These are phyloP conservation scores for Tenodera sinensis DNA, from an alignment of 2,888 invertebrate species.

Conservation along the genomic window DNA sequence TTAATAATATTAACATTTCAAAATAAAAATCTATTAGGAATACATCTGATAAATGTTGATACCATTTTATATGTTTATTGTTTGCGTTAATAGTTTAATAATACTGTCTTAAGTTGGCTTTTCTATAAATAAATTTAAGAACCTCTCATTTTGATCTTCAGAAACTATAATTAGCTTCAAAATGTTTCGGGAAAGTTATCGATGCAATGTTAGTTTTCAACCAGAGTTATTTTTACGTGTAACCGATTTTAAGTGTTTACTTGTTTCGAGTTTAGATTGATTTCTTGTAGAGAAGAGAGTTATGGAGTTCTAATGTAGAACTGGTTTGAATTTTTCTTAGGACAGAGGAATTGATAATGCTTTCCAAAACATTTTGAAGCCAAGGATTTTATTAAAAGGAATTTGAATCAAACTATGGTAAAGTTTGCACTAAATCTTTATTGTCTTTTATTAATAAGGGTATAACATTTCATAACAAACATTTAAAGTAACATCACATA, in stretches of 20 bases:
- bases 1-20: too few species aligned
- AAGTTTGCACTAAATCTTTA: neutral
- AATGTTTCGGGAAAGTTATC: slow-evolving; percentile 24
- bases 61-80: too few species aligned
- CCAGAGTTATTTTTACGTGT: neutral
- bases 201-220: neutral
- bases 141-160: too few species aligned
- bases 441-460: slow-evolving; percentile 1
- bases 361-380: slow-evolving; percentile 26
- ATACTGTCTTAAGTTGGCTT: too few species aligned
- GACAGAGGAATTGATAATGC: slow-evolving; percentile 1
- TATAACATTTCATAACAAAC: neutral
- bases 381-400: neutral
- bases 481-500: neutral
- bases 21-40: too few species aligned
- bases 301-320: slow-evolving; percentile 6
- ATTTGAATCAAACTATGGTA: neutral
- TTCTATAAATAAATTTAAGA: too few species aligned
- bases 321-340: neutral
- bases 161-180: slow-evolving; percentile 24
- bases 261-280: neutral
- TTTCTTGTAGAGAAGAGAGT: slow-evolving; percentile 11
- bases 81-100: too few species aligned
- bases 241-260: too few species aligned
- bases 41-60: too few species aligned